Evolutionary conservation across 2,888 invertebrate genomes (phyloP).

Genomic region (Apodemia mormo): DNA sequence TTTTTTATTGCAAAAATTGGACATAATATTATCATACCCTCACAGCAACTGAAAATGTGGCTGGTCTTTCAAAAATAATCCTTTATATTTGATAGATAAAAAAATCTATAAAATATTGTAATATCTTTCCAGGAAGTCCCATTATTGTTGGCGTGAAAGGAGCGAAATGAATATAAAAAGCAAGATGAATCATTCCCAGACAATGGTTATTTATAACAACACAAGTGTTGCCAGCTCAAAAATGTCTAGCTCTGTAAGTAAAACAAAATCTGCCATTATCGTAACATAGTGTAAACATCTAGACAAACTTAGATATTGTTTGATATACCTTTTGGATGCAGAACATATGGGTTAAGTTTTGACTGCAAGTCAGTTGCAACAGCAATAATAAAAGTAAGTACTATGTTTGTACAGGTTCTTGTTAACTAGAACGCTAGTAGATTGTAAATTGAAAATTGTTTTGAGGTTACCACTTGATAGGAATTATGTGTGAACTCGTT

Average conservation of each 20-base stretch:
- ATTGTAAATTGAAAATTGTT: too few species aligned
- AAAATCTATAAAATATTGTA: neutral
- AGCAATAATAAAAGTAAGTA: too few species aligned
- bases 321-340: neutral
- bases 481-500: too few species aligned
- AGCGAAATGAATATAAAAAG: conserved; percentile 61
- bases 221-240: conserved; percentile 56
- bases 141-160: conserved; percentile 62
- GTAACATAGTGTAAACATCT: conserved; percentile 9
- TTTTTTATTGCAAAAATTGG: too few species aligned
- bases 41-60: too few species aligned
- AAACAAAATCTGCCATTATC: conserved; percentile 38
- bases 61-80: too few species aligned
- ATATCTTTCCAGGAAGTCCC: conserved; percentile 59
- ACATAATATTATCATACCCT: too few species aligned
- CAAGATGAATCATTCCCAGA: conserved; percentile 77
- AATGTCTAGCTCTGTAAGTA: conserved; percentile 35
- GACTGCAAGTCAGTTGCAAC: neutral
- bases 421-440: too few species aligned
- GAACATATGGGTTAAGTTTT: neutral
- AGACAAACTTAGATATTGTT: neutral
- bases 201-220: conserved; percentile 58
- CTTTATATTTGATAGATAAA: neutral
- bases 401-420: too few species aligned
- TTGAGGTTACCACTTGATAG: too few species aligned